Conservation (phyloP, 2,888 invertebrate genomes). For the Papilio elwesi region DNA sequence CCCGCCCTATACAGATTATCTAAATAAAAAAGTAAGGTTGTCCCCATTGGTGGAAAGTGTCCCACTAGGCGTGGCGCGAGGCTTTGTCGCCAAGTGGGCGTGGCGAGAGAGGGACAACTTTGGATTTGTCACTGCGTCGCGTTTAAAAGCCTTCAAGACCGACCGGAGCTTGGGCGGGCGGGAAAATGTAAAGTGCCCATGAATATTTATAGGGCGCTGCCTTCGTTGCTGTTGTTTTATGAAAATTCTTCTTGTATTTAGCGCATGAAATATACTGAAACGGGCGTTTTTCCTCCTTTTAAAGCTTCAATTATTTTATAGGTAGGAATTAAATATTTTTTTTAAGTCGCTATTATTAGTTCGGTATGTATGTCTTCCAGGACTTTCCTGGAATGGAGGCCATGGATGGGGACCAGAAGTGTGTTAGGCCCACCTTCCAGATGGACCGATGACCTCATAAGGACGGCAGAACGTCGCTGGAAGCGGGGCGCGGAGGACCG, state of each 20-base stretch:
- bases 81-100: slow-evolving; percentile 80
- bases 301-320: too few species aligned
- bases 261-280: background rate
- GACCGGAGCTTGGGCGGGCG: slow-evolving; percentile 47
- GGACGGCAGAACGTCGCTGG: too few species aligned
- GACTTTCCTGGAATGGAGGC: too few species aligned
- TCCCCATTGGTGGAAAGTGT: slow-evolving; percentile 76
- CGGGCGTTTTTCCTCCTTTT: background rate
- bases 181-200: slow-evolving; percentile 35
- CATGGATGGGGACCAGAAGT: too few species aligned
- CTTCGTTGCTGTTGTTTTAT: slow-evolving; percentile 1
- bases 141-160: slow-evolving; percentile 68
- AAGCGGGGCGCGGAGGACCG: too few species aligned
- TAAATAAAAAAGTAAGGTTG: slow-evolving; percentile 59
- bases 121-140: slow-evolving; percentile 71
- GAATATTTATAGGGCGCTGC: slow-evolving; percentile 27
- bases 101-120: slow-evolving; percentile 67
- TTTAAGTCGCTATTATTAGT: too few species aligned
- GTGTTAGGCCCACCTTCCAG: too few species aligned
- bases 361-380: too few species aligned
- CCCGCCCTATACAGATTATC: slow-evolving; percentile 32
- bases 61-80: slow-evolving; percentile 74
- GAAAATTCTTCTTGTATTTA: background rate
- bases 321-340: too few species aligned
- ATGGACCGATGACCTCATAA: too few species aligned